Base-by-base conservation (phyloP, 2,797 vertebrate species). In the Anomalospiza imberbis region DNA sequence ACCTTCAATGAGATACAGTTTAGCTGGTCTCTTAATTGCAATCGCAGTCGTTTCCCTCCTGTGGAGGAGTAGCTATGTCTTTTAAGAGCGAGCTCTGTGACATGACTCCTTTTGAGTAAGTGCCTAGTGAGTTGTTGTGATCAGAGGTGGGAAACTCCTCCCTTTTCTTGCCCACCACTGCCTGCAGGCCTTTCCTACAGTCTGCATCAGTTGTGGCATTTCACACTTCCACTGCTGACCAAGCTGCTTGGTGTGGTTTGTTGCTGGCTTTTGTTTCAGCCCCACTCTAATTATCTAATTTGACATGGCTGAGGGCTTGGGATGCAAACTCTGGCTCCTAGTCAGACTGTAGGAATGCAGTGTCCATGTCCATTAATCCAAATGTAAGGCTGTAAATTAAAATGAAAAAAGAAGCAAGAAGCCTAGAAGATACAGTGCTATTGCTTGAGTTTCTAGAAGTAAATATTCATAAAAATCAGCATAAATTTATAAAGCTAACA, bases 41-140 rank as follows among this genome's bases (percentile, higher is more conserved):
- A 0, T 2, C 73, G 48, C 1, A 17, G 1, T 57, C 0, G 0
- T 75, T 94, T 85, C 28, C 31, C 57, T 72, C 50, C 34, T 34
- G 22, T 61, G 25, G 57, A 40, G 50, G 24, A 32, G 26, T 17
- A 60, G 28, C 17, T 36, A 12, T 0, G 2, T 68, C 47, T 40
- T 48, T 42, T 13, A 15, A 51, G 42, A 61, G 29, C 36, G 34
- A 9, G 3, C 28, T 61, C n/a, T n/a, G 19, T 47, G 77, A 82
- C 32, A 12, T 31, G 31, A 16, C 55, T 61, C 14, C 42, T 72
- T 62, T 42, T 55, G 58, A 75, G 22, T 38, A 48, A 86, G 19
- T 20, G 36, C 9, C 36, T 54, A 36, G 51, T n/a, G n/a, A 73
- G 26, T 51, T 51, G 20, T 38, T 85, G 50, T 60, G 10, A 9